Evolutionary conservation across 2,888 invertebrate species (phyloP).

Genomic region (Lysandra bellargus): DNA sequence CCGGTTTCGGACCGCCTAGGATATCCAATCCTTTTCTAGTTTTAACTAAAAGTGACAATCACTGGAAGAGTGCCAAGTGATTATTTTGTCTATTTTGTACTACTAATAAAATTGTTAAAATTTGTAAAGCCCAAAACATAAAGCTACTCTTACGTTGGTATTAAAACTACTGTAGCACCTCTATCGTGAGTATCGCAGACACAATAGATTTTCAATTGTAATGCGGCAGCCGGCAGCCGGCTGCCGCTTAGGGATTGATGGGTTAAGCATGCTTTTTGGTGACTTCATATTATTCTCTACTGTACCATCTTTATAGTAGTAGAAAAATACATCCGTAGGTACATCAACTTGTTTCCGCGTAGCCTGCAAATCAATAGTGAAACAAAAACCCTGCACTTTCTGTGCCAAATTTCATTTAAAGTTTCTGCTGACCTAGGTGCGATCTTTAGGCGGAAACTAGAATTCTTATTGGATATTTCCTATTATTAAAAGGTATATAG

Average conservation of each 20-base stretch:
- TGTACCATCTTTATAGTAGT: neutral
- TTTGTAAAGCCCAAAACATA: too few species aligned
- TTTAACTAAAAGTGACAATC: neutral
- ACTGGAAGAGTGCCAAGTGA: neutral
- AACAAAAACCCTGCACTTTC: neutral
- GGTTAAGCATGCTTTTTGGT: too few species aligned
- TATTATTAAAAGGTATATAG: too few species aligned
- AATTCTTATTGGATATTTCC: neutral
- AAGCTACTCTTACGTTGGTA: too few species aligned
- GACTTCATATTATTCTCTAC: too few species aligned
- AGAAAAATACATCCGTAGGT: neutral
- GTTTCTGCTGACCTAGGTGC: neutral
- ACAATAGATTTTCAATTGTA: too few species aligned
- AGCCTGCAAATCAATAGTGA: neutral
- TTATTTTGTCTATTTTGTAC: neutral
- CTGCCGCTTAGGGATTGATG: too few species aligned
- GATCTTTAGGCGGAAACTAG: neutral
- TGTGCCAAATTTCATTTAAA: constrained; percentile 5
- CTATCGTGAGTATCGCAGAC: too few species aligned
- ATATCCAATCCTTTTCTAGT: neutral
- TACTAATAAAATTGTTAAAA: too few species aligned
- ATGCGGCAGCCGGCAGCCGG: too few species aligned
- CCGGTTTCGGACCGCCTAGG: neutral
- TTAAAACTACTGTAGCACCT: too few species aligned
- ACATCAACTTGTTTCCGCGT: neutral